A percentile compares a stretch with the other conserved stretches of the same genome.
These are phyloP conservation scores for Andrena camellia DNA, from an alignment of 2,888 invertebrate genomes.

Conservation along the genomic window DNA sequence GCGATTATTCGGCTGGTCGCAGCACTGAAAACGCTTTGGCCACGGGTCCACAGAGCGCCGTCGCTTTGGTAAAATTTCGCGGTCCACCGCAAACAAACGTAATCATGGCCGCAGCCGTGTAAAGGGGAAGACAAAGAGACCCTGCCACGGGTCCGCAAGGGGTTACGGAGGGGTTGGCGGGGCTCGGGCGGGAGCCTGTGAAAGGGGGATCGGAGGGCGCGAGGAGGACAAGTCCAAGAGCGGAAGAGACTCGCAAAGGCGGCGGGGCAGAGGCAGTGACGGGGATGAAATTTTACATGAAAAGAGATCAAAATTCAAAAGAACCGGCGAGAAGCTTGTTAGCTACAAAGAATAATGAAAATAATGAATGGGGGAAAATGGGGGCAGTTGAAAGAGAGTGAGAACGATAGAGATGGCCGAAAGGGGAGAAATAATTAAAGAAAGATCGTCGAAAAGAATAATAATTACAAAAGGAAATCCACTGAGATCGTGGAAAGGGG, in stretches of 20 bases:
- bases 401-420: background rate
- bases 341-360: slow-evolving; percentile 36
- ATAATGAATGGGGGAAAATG: slow-evolving; percentile 21
- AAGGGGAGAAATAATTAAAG: background rate
- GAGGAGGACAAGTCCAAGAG: background rate
- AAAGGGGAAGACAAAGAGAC: slow-evolving; percentile 43
- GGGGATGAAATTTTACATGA: slow-evolving; percentile 24
- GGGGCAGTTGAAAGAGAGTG: background rate
- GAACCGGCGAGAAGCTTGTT: slow-evolving; percentile 40
- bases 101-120: slow-evolving; percentile 28
- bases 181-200: background rate
- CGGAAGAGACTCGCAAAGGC: background rate
- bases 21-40: slow-evolving; percentile 11
- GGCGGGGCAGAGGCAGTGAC: too few relatives aligned
- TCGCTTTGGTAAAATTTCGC: slow-evolving; percentile 51
- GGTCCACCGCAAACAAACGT: slow-evolving; percentile 62
- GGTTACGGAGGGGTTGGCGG: background rate
- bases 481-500: background rate
- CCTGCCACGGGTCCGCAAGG: background rate
- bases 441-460: slow-evolving; percentile 17
- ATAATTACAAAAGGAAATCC: slow-evolving; percentile 13
- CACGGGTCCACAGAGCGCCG: background rate
- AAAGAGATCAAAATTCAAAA: slow-evolving; percentile 40
- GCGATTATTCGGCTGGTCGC: slow-evolving; percentile 22
- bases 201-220: background rate